A percentile compares a stretch with the other conserved stretches of the same genome.
phyloP scores from a whole-genome alignment of 2,888 invertebrate genomes.

The Harpagoxenus sublaevis region DNA sequence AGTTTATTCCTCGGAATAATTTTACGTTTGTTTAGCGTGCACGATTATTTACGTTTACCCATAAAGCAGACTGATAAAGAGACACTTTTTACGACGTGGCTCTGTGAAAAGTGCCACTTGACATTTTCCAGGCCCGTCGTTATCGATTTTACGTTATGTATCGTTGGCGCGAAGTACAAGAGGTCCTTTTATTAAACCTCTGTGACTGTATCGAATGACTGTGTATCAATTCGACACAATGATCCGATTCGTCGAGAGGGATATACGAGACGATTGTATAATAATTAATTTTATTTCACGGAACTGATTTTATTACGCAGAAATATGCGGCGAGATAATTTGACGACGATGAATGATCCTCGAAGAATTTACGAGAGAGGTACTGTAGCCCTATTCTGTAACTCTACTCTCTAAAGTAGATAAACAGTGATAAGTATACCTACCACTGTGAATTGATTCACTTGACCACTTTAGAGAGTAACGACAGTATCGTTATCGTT shows the following conservation, averaged over 20 bases:
- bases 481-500: too few relatives aligned
- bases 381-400: too few relatives aligned
- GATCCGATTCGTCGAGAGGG: background rate
- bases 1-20: background rate
- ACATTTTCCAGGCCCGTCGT: slow-evolving; percentile 35
- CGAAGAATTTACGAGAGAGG: background rate
- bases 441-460: too few relatives aligned
- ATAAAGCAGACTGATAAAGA: slow-evolving; percentile 26
- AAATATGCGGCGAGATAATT: slow-evolving; percentile 15
- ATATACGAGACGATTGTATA: background rate
- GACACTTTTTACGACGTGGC: slow-evolving; percentile 29
- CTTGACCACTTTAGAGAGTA: too few relatives aligned
- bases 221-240: background rate
- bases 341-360: background rate
- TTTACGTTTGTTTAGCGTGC: slow-evolving; percentile 35
- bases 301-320: background rate
- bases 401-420: too few relatives aligned
- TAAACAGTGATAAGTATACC: too few relatives aligned
- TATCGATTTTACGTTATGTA: slow-evolving; percentile 22
- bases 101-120: slow-evolving; percentile 27
- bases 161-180: background rate
- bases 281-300: background rate
- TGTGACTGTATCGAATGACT: background rate
- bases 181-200: background rate
- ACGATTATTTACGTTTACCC: slow-evolving; percentile 30